Percentiles rank a stretch among this genome's conserved stretches.
These are phyloP conservation scores for Sthenelais limicola DNA, from an alignment of 2,888 invertebrate genomes.

Conservation along the genomic window DNA sequence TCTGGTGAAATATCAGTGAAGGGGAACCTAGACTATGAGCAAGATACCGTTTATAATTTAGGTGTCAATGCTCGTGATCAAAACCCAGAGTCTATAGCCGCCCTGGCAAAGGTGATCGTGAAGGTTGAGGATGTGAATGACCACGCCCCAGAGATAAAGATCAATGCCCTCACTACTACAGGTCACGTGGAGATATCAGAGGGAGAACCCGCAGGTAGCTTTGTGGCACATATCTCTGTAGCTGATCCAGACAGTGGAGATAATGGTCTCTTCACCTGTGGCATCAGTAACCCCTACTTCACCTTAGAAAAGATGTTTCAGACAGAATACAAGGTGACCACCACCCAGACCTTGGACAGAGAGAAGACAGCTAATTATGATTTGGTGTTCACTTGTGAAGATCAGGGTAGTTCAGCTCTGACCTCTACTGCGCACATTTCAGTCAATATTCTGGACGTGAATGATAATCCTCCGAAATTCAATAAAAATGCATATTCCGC, in stretches of 20 bases:
- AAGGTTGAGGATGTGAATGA: slow-evolving; percentile 50
- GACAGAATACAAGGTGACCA: slow-evolving; percentile 49
- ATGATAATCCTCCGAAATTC: slow-evolving; percentile 70
- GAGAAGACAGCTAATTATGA: slow-evolving; percentile 39
- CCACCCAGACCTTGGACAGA: slow-evolving; percentile 45
- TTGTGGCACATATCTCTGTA: slow-evolving; percentile 40
- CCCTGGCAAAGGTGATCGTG: slow-evolving; percentile 45
- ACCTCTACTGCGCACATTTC: slow-evolving; percentile 80
- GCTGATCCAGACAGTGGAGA: slow-evolving; percentile 37
- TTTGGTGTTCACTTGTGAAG: slow-evolving; percentile 45
- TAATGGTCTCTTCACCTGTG: slow-evolving; percentile 36
- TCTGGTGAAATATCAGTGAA: slow-evolving; percentile 48
- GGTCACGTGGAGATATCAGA: slow-evolving; percentile 47
- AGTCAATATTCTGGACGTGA: slow-evolving; percentile 85
- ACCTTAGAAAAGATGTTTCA: slow-evolving; percentile 34
- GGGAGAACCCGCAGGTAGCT: slow-evolving; percentile 36
- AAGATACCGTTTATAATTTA: slow-evolving; percentile 33
- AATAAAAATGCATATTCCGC: slow-evolving; percentile 26
- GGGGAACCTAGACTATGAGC: slow-evolving; percentile 46
- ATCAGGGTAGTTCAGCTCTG: slow-evolving; percentile 44
- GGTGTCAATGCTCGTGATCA: slow-evolving; percentile 45
- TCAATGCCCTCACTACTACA: slow-evolving; percentile 44
- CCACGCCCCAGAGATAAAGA: slow-evolving; percentile 45
- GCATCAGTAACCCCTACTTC: slow-evolving; percentile 35
- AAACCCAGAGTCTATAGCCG: slow-evolving; percentile 36